Percentiles rank a stretch among this genome's conserved stretches.
Conservation (phyloP, 2,113 vertebrate genomes). For the Danionella cerebrum region DNA sequence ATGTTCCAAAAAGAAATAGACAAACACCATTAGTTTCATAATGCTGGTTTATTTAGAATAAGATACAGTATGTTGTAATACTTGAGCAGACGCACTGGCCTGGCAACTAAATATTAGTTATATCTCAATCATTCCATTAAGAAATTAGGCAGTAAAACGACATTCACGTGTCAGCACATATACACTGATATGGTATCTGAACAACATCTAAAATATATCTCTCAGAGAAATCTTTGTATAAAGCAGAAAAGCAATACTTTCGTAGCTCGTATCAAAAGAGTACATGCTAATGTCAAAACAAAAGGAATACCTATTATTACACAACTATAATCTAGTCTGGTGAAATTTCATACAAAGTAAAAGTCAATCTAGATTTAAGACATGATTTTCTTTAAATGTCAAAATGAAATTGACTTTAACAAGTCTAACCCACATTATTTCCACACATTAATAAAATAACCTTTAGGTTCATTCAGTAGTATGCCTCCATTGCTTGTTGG, state of each 20-base stretch:
- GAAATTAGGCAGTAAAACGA: slow-evolving; percentile 47
- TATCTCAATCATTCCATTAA: slow-evolving; percentile 55
- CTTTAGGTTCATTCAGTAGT: slow-evolving; percentile 1
- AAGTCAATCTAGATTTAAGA: background rate
- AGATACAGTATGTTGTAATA: slow-evolving; percentile 53
- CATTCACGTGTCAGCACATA: slow-evolving; percentile 64
- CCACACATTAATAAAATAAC: slow-evolving; percentile 28
- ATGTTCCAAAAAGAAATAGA: background rate
- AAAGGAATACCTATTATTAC: background rate
- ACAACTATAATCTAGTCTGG: no score
- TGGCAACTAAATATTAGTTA: slow-evolving; percentile 76
- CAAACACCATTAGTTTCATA: background rate
- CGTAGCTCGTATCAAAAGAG: slow-evolving; percentile 14
- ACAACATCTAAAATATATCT: slow-evolving; percentile 60
- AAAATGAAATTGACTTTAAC: no score
- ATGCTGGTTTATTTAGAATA: slow-evolving; percentile 36
- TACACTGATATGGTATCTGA: slow-evolving; percentile 71
- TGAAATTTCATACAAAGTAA: background rate
- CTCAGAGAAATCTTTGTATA: background rate
- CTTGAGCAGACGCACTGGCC: slow-evolving; percentile 68
- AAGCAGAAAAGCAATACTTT: slow-evolving; percentile 1
- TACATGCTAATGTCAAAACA: background rate
- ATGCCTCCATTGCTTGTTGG: slow-evolving; percentile 34
- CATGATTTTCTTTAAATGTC: no score
- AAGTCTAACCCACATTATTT: no score